Conservation (phyloP, 1,140 invertebrate genomes). For the Oryctes rhinoceros region DNA sequence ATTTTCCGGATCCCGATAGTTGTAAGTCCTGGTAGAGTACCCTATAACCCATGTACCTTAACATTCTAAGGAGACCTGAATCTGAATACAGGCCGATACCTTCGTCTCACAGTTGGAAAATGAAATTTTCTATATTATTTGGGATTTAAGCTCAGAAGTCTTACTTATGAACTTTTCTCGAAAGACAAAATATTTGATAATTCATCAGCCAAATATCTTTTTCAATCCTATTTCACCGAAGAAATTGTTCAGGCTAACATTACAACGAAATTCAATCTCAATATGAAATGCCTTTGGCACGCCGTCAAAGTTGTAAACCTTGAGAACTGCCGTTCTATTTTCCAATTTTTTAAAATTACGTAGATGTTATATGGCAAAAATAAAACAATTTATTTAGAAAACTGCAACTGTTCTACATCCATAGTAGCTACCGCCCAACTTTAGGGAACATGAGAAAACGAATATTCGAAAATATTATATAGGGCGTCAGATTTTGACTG, state of each 20-base stretch:
- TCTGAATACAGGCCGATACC: too few species aligned
- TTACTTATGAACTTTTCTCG: neutral
- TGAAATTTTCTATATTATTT: too few species aligned
- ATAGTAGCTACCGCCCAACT: too few species aligned
- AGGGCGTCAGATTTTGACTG: too few species aligned
- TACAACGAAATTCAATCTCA: neutral
- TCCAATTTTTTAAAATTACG: neutral
- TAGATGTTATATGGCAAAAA: slow-evolving; percentile 1
- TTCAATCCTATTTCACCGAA: neutral
- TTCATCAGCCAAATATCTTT: neutral
- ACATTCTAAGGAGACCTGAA: too few species aligned
- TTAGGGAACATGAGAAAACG: too few species aligned
- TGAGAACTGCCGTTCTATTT: neutral
- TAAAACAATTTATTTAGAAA: slow-evolving; percentile 20
- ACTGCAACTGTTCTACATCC: too few species aligned
- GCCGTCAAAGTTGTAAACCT: neutral
- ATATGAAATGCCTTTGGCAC: neutral
- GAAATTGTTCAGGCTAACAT: neutral
- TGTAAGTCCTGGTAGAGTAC: too few species aligned
- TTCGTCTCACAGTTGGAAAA: too few species aligned
- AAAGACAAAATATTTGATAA: neutral
- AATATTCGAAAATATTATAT: too few species aligned
- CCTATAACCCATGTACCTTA: too few species aligned
- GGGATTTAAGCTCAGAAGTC: neutral
- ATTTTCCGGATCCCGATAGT: too few species aligned